Conservation (phyloP, 2,113 vertebrate genomes). For the Taurulus bubalis region DNA sequence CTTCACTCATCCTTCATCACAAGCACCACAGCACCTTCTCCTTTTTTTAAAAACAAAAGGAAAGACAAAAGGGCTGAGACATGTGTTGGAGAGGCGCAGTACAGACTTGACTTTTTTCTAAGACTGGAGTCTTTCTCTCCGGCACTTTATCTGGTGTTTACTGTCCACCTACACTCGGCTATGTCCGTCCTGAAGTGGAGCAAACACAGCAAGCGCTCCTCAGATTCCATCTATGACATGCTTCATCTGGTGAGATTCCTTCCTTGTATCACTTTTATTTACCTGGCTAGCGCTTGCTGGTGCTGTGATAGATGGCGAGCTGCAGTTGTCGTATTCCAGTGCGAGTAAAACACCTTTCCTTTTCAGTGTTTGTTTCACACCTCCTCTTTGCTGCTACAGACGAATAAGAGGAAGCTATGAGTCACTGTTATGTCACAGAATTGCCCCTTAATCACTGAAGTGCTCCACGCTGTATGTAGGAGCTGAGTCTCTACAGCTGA, state of each 20-base stretch:
- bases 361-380: slow-evolving; percentile 35
- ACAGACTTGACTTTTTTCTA: slow-evolving; percentile 47
- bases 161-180: slow-evolving; percentile 46
- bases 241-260: slow-evolving; percentile 90
- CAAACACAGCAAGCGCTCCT: slow-evolving; percentile 81
- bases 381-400: slow-evolving; percentile 41
- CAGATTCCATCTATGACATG: slow-evolving; percentile 87
- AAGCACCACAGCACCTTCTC: slow-evolving; percentile 53
- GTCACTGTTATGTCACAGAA: slow-evolving; percentile 66
- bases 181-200: slow-evolving; percentile 85
- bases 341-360: slow-evolving; percentile 34
- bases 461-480: slow-evolving; percentile 19
- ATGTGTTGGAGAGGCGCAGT: slow-evolving; percentile 58
- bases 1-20: slow-evolving; percentile 66
- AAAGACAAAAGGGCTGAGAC: slow-evolving; percentile 40
- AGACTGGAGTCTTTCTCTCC: slow-evolving; percentile 46
- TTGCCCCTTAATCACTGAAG: slow-evolving; percentile 52
- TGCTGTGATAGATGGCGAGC: slow-evolving; percentile 2
- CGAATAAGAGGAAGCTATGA: slow-evolving; percentile 68
- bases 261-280: slow-evolving; percentile 15
- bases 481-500: slow-evolving; percentile 1
- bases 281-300: slow-evolving; percentile 12
- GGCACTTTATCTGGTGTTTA: slow-evolving; percentile 20
- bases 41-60: slow-evolving; percentile 14
- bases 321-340: slow-evolving; percentile 15